A percentile compares a stretch with the other conserved stretches of the same genome.
phyloP scores from a whole-genome alignment of 2,797 vertebrate genomes.

The Tokudaia tokunoshimensis region DNA sequence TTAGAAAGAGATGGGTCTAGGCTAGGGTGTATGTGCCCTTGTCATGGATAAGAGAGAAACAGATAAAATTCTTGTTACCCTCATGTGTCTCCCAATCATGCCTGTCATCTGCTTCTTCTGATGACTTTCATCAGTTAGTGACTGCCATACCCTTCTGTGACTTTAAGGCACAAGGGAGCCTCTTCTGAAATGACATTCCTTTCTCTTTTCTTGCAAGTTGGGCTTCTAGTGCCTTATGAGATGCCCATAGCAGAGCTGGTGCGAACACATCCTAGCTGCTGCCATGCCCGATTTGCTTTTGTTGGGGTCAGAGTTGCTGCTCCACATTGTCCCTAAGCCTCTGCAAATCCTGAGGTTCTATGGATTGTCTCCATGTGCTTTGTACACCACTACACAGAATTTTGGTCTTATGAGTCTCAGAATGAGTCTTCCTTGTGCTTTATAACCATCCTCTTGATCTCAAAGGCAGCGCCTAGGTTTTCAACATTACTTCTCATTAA shows the following conservation, averaged over 20 bases:
- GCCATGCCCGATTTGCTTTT: not conserved
- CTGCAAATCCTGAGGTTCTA: not conserved
- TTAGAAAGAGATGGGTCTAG: not conserved
- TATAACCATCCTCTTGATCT: conserved; percentile 11
- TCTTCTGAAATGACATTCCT: not conserved
- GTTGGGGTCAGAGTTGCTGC: not conserved
- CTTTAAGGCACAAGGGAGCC: not conserved
- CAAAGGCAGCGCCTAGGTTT: not conserved
- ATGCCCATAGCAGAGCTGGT: not conserved
- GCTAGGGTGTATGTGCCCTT: not conserved
- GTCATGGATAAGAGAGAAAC: not conserved
- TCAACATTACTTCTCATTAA: conserved; percentile 11
- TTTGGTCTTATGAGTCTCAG: conserved; percentile 16
- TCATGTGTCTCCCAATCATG: not conserved
- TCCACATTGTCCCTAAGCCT: not conserved
- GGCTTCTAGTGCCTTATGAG: not conserved
- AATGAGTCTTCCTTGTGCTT: conserved; percentile 40
- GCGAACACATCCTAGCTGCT: not conserved
- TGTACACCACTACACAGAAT: not conserved
- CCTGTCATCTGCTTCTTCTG: not conserved
- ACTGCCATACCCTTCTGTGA: not conserved
- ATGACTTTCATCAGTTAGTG: not conserved
- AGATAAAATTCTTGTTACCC: not conserved
- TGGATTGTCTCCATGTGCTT: not conserved
- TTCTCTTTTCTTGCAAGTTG: not conserved